Base-by-base conservation (phyloP, 2,888 invertebrate species). In the Carpatolechia fugitivella region DNA sequence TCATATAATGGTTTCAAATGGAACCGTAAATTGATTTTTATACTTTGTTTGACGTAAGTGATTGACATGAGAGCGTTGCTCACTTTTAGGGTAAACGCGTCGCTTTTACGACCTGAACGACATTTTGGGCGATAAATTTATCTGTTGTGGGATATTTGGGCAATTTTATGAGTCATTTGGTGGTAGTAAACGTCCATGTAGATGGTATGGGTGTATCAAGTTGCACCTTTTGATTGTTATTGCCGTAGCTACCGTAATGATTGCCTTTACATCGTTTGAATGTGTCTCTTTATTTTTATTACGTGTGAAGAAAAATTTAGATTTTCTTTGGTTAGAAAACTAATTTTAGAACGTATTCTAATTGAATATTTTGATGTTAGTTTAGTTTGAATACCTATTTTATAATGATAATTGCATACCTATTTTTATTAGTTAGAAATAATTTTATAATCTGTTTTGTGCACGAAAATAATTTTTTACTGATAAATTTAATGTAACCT, bases 11-110 rank as follows among this genome's bases (percentile, higher is more conserved):
- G 77, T 68, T 63, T 70, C 67, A 24, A 75, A 79, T 80, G 76
- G 72, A 63, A 72, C 67, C 74, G 78, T 84, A 82, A 88, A 89
- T 89, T 85, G 80, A 82, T 82, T 90, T 90, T 90, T 86, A 90
- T 88, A 85, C 77, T 90, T 90, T 90, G 90, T 90, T 90, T 90
- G 90, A 90, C 90, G 68, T 77, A 76, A 81, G 80, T 88, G 88
- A 90, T 90, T 89, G 90, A 90, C 88, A 82, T 82, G 83, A 77
- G 80, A 78, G 74, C 72, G 65, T 64, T 70, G 62, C 65, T 64
- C 68, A 60, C 52, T 60, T 65, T 59, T 60, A 58, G 48, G 57
- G 55, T 60, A 66, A 60, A 66, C 66, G 59, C 68, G 81, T 82
- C 71, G 76, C 69, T 72, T 87, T 88, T 87, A 90, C 75, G 78